Conservation (phyloP, 2,113 vertebrate genomes). For the Pipa parva region DNA sequence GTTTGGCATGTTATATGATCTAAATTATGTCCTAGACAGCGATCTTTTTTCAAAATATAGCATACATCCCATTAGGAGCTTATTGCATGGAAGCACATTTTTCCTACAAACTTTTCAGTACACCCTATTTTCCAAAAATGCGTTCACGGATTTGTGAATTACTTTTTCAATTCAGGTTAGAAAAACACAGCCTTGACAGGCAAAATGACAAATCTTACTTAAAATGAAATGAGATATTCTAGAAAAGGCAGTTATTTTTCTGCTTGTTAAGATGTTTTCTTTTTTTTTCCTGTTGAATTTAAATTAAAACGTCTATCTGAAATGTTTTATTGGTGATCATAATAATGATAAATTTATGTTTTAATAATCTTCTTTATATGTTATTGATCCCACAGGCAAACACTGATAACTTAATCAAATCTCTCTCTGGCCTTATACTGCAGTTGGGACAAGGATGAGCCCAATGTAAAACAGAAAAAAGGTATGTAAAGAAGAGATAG, state of each 20-base stretch:
- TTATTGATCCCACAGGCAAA: constrained; percentile 59
- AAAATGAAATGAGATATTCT: constrained; percentile 63
- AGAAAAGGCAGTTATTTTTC: constrained; percentile 66
- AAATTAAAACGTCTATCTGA: constrained; percentile 66
- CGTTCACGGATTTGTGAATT: constrained; percentile 65
- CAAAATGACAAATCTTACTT: constrained; percentile 60
- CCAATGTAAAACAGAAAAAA: background rate
- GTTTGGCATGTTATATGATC: too few relatives aligned
- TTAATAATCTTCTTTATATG: constrained; percentile 63
- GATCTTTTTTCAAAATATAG: too few relatives aligned
- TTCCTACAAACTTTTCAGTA: too few relatives aligned
- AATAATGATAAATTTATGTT: constrained; percentile 69
- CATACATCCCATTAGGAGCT: too few relatives aligned
- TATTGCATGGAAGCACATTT: too few relatives aligned
- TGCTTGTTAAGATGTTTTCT: constrained; percentile 62
- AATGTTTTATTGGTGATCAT: constrained; percentile 68
- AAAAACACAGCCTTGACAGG: constrained; percentile 49
- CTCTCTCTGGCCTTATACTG: constrained; percentile 4
- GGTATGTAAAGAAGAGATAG: too few relatives aligned
- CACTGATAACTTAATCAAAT: constrained; percentile 37
- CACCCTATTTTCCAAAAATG: too few relatives aligned
- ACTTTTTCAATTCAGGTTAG: constrained; percentile 65
- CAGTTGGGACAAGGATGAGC: background rate
- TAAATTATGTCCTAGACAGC: too few relatives aligned
- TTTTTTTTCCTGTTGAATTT: constrained; percentile 60